These are phyloP conservation scores for Chymomyza costata DNA, from an alignment of 1,140 invertebrate genomes.

Conservation along the genomic window DNA sequence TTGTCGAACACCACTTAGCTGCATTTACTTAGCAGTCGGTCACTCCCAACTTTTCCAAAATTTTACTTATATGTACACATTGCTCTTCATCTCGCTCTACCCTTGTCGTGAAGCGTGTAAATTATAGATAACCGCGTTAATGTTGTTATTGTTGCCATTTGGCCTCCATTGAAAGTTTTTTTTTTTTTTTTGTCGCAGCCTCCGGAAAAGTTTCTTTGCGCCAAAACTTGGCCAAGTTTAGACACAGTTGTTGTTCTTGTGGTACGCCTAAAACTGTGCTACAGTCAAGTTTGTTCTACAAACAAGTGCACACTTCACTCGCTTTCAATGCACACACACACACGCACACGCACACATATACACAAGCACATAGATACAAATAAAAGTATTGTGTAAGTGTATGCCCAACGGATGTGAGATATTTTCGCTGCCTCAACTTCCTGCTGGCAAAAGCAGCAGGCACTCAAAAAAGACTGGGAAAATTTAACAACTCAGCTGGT, in stretches of 20 bases:
- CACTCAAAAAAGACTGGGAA: too few relatives aligned
- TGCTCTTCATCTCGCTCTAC: not conserved
- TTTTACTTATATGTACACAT: too few relatives aligned
- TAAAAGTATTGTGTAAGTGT: too few relatives aligned
- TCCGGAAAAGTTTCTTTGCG: constrained; percentile 1
- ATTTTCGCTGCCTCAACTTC: constrained; percentile 40
- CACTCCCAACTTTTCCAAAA: too few relatives aligned
- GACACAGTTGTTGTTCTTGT: constrained; percentile 9
- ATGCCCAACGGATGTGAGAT: constrained; percentile 35
- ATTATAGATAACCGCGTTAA: constrained; percentile 71
- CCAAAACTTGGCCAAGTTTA: too few relatives aligned
- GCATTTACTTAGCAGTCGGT: too few relatives aligned
- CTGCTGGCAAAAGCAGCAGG: constrained; percentile 27
- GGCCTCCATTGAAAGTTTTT: too few relatives aligned
- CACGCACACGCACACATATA: too few relatives aligned
- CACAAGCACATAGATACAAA: too few relatives aligned
- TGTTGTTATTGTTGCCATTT: constrained; percentile 52
- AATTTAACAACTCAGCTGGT: not conserved
- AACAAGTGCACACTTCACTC: not conserved
- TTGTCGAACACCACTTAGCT: too few relatives aligned
- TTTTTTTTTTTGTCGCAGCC: too few relatives aligned
- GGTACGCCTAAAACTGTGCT: constrained; percentile 47
- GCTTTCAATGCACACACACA: too few relatives aligned
- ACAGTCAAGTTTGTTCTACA: constrained; percentile 6
- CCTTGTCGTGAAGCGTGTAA: constrained; percentile 53